These are phyloP conservation scores for Avahi laniger DNA, from an alignment of 2,797 vertebrate species.

Conservation along the genomic window DNA sequence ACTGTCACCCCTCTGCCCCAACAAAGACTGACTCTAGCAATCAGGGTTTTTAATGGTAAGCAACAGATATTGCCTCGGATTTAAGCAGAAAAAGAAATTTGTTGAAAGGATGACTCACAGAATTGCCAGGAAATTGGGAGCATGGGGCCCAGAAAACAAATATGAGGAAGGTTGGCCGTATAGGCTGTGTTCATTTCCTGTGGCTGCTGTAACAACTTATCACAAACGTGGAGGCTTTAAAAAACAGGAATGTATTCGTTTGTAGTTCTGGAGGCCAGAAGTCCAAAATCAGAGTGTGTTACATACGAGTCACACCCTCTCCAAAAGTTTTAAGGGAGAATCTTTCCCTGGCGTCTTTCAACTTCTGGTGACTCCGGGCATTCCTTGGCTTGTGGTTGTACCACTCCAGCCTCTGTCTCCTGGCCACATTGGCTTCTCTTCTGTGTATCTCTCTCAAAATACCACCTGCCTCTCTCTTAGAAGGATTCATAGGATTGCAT, in stretches of 20 bases:
- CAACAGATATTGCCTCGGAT: neutral
- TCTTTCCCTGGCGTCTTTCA: neutral
- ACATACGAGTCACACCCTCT: neutral
- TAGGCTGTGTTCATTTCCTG: neutral
- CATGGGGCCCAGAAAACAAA: neutral
- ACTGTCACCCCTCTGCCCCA: neutral
- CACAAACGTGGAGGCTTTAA: neutral
- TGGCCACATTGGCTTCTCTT: neutral
- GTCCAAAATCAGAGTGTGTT: neutral
- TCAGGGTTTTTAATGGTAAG: neutral
- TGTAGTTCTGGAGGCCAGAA: neutral
- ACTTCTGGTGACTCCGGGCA: neutral
- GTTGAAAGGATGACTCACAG: neutral
- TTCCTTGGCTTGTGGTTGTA: neutral
- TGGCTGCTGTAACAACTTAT: neutral
- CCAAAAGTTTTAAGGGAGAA: neutral
- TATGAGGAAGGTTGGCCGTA: neutral
- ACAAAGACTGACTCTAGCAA: neutral
- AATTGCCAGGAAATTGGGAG: neutral
- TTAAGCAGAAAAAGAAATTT: neutral
- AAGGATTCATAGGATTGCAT: neutral
- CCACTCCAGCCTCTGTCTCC: neutral
- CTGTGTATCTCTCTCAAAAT: neutral
- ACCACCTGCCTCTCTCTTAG: neutral
- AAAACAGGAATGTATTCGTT: neutral